These are phyloP conservation scores for Sternotherus odoratus DNA, from an alignment of 2,797 vertebrate genomes.

Conservation along the genomic window DNA sequence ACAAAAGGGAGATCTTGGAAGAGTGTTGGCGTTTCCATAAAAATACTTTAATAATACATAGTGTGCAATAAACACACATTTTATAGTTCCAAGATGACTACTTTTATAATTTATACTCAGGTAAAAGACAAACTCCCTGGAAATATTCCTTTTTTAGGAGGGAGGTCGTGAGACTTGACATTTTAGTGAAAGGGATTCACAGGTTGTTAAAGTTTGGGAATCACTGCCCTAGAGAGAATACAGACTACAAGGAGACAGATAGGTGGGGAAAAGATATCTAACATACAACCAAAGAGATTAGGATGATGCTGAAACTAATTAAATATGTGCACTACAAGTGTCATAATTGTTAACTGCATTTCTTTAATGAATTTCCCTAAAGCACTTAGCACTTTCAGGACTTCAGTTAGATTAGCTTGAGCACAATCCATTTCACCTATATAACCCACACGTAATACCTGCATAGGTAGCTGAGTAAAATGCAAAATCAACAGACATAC, in stretches of 20 bases:
- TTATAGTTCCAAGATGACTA: no score
- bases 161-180: no score
- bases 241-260: not conserved
- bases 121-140: no score
- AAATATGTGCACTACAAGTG: not conserved
- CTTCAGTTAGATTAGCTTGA: not conserved
- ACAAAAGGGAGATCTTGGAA: no score
- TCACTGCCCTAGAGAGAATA: not conserved
- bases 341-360: not conserved
- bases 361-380: not conserved
- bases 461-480: not conserved
- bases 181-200: no score
- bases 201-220: no score
- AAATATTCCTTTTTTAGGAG: no score
- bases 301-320: not conserved
- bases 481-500: not conserved
- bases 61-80: no score
- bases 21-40: no score
- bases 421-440: not conserved
- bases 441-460: not conserved
- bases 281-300: not conserved
- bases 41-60: no score
- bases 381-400: not conserved
- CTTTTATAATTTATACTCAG: no score
- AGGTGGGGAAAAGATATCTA: not conserved